Percentiles rank a stretch among this genome's conserved stretches.
These are phyloP conservation scores for Calliphora vomitoria DNA, from an alignment of 2,888 invertebrate species.

Conservation along the genomic window DNA sequence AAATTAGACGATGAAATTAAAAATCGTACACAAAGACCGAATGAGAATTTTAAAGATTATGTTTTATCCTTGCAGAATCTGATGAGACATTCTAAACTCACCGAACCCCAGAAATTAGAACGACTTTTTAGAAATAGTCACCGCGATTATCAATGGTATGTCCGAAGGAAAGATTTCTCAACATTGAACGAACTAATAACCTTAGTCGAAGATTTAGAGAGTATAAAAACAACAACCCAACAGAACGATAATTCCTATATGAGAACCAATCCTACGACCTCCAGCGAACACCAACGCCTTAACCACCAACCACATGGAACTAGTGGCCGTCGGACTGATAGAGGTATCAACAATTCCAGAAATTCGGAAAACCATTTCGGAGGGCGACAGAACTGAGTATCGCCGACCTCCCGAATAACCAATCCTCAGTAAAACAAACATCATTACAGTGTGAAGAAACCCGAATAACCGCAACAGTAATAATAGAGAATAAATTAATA, in stretches of 20 bases:
- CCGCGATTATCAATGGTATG: background rate
- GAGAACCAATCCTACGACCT: background rate
- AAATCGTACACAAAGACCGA: background rate
- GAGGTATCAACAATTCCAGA: background rate
- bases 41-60: background rate
- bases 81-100: constrained; percentile 17
- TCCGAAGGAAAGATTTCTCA: constrained; percentile 15
- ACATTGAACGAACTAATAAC: background rate
- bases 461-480: background rate
- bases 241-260: background rate
- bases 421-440: background rate
- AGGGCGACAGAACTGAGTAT: background rate
- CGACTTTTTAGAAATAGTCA: constrained; percentile 32
- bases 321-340: background rate
- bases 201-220: background rate
- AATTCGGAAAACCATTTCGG: background rate
- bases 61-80: constrained; percentile 9
- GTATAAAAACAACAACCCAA: background rate
- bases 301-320: background rate
- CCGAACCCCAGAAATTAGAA: constrained; percentile 30
- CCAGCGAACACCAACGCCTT: background rate
- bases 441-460: background rate
- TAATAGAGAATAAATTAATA: background rate
- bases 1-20: no score
- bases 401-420: background rate